Evolutionary conservation across 2,797 vertebrate species (phyloP).

Genomic region (Hozukius guyotensis): DNA sequence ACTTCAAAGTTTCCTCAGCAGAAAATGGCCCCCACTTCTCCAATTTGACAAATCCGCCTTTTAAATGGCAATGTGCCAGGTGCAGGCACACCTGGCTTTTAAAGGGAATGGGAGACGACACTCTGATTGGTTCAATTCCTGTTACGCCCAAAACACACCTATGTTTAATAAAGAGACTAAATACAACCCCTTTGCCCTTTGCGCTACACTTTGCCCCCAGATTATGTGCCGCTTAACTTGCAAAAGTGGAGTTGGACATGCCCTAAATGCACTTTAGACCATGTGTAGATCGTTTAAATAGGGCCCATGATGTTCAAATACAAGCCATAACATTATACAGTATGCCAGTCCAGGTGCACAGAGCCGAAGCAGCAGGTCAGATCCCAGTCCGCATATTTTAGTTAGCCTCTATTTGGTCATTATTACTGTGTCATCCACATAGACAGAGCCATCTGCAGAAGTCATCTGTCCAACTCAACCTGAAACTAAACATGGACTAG

Average conservation of each 20-base stretch:
- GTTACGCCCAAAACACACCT: neutral
- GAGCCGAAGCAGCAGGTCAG: conserved; percentile 11
- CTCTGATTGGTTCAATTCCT: neutral
- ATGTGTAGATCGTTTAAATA: too few relatives aligned
- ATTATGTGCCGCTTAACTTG: too few relatives aligned
- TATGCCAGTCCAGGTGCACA: neutral
- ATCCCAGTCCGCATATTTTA: neutral
- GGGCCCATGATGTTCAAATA: neutral
- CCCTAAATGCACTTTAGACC: too few relatives aligned
- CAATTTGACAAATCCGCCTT: too few relatives aligned
- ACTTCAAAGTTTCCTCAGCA: too few relatives aligned
- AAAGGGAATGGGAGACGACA: too few relatives aligned
- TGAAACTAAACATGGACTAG: conserved; percentile 45
- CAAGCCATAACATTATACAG: neutral
- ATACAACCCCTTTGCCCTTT: too few relatives aligned
- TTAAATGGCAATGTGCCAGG: too few relatives aligned
- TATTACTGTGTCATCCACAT: conserved; percentile 25
- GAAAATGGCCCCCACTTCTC: too few relatives aligned
- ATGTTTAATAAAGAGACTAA: neutral
- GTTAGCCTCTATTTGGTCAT: conserved; percentile 9
- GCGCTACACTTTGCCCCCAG: too few relatives aligned
- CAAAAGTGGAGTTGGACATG: too few relatives aligned
- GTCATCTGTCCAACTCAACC: conserved; percentile 38
- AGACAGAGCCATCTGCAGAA: conserved; percentile 53
- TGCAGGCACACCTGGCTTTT: too few relatives aligned